These are phyloP conservation scores for Cryptotermes secundus DNA, from an alignment of 1,140 invertebrate species.

Conservation along the genomic window DNA sequence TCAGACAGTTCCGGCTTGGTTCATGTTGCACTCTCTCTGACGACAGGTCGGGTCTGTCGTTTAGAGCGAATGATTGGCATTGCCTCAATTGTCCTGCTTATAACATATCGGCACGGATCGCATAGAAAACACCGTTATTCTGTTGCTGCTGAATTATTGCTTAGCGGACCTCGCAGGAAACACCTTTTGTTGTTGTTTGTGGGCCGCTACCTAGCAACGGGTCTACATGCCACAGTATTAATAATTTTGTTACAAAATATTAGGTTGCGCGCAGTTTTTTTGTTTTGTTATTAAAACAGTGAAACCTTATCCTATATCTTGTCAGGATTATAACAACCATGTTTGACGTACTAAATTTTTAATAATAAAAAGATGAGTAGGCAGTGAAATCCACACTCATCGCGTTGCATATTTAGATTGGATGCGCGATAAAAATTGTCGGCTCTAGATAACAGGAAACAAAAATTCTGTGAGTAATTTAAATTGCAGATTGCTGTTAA, in stretches of 20 bases:
- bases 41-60: no score
- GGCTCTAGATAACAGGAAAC: background rate
- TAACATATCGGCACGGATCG: no score
- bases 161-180: no score
- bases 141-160: no score
- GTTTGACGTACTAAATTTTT: background rate
- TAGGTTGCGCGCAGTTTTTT: background rate
- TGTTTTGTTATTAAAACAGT: background rate
- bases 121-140: no score
- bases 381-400: background rate
- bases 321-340: background rate
- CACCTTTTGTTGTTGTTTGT: no score
- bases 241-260: background rate
- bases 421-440: background rate
- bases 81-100: no score
- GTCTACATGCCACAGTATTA: background rate
- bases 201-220: no score
- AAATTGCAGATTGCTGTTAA: slow-evolving; percentile 9
- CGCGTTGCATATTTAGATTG: background rate
- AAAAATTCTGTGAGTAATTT: background rate
- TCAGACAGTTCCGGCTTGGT: no score
- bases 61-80: no score
- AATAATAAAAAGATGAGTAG: background rate
- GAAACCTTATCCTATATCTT: background rate
- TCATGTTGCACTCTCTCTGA: no score